A percentile compares a stretch with the other conserved stretches of the same genome.
Evolutionary conservation across 2,113 vertebrate genomes (phyloP).

Genomic region (Felis catus): F.catus_Fca126_mat1.0 CM031415.1:179127001-179127500

Average conservation of each 20-base stretch:
- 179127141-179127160: background rate
- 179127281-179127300: background rate
- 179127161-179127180: background rate
- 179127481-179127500: background rate
- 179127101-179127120: background rate
- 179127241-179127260: background rate
- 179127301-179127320: background rate
- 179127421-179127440: background rate
- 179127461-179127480: background rate
- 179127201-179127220: background rate
- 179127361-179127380: background rate
- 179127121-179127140: background rate
- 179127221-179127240: background rate
- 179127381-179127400: background rate
- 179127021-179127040: background rate
- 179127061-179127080: background rate
- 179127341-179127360: background rate
- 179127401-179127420: background rate
- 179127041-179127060: background rate
- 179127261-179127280: background rate
- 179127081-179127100: background rate
- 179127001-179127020: background rate
- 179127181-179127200: background rate
- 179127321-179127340: background rate
- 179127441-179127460: background rate